Evolutionary conservation across 1,140 invertebrate species (phyloP), one percentile per base, ranked within the genome.

Genomic region (Capitella teleta): DNA sequence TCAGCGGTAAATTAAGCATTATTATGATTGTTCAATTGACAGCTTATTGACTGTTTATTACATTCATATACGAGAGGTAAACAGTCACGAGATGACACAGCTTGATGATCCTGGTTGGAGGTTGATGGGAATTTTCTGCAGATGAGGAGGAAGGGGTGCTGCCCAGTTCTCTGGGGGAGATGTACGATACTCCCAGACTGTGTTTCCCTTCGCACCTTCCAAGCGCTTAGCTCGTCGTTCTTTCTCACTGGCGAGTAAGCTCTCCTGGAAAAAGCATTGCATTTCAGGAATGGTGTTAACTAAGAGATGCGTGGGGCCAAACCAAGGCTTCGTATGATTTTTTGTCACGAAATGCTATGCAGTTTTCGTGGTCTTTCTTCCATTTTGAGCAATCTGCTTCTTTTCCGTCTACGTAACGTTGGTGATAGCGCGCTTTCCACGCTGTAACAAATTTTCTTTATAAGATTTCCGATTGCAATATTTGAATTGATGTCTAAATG

Each of bases 401-500:
- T 60, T 85, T 67, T 3, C 87, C 88, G 70, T 74, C 74, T 38
- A 88, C 77, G 64, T 88, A 93, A 62, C 87, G 84, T 66, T 92
- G 87, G 66, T 93, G 80, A 64, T 91, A 87, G 55, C 85, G 74
- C 10, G 74, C 82, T 68, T 71, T 80, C 12, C 85, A n/a, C 42
- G 55, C 60, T 61, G 48, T 6, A 52, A 40, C 24, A 37, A 49
- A 49, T 6, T 14, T 34, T 50, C 26, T 21, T 21, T 25, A 1
- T 26, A 5, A 44, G 14, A 21, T 6, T 26, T 18, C 23, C 10
- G 28, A 44, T n/a, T n/a, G n/a, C n/a, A n/a, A n/a, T n/a, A n/a
- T n/a, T n/a, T n/a, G n/a, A n/a, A n/a, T n/a, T n/a, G 2, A n/a
- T 44, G 18, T 28, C 16, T 44, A 44, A 5, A 41, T 12, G 5